Base-by-base conservation (phyloP, 2,888 invertebrate species). In the Pterostichus madidus region DNA sequence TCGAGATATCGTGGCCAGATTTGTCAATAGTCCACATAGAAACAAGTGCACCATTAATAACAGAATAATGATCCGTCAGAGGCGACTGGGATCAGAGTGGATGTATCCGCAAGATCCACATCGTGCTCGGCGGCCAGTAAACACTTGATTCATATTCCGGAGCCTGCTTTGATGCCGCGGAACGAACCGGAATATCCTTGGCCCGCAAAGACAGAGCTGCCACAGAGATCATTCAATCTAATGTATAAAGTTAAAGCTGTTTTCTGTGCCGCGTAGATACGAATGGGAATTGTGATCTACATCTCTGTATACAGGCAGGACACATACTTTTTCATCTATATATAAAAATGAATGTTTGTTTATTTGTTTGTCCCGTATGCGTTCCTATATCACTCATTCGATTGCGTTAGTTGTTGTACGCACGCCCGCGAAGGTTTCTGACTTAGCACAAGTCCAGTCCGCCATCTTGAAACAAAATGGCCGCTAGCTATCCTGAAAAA, bases 221-320 rank as follows among this genome's bases (percentile, higher is more conserved):
- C 17, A 7, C 59, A 11, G 49, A 32, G 68, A 80, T 64, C 80
- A 80, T 64, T 68, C 68, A 52, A 32, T 68, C 68, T 80, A 80
- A 80, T 80, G 64, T 80, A 68, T 68, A 80, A 64, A 80, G 68
- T 80, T 80, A 46, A 80, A 80, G 61, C 52, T 80, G 80, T 80
- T 80, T 80, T 52, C 80, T 68, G 8, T 11, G 49, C 80, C 49
- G 13, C 46, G 15, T 11, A 68, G 49, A 79, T 59, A 79, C 61
- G 61, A 46, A 61, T 24, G 32, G 64, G 64, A 64, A 32, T 32
- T 64, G 32, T 64, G 64, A 32, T 32, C 31, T 32, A 64, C 32
- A 64, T 64, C 35, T 11, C 17, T 17, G 2, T 11, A 59, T 59
- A 59, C 24, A 31, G 59, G 10, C 10, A 11, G 35, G 64, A 35